These are phyloP conservation scores for Telmatherina bonti DNA, from an alignment of 2,797 vertebrate genomes.

Conservation along the genomic window DNA sequence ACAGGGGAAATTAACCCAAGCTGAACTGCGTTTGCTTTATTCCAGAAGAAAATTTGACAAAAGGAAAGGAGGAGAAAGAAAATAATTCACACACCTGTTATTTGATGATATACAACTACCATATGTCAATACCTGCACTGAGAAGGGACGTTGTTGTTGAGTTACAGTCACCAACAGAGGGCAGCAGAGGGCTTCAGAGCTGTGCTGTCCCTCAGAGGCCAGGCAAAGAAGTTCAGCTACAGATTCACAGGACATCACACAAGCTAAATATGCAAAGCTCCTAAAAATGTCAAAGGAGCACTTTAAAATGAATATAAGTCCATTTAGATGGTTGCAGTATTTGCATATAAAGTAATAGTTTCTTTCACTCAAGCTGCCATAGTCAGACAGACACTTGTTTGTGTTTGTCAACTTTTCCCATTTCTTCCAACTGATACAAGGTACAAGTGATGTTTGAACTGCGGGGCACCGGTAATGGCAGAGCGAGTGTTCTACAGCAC, in stretches of 20 bases:
- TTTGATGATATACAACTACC: slow-evolving; percentile 73
- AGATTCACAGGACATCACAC: slow-evolving; percentile 5
- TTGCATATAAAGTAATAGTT: slow-evolving; percentile 20
- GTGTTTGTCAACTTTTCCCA: slow-evolving; percentile 70
- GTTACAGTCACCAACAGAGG: slow-evolving; percentile 74
- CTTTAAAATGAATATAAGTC: slow-evolving; percentile 1
- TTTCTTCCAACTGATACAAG: slow-evolving; percentile 58
- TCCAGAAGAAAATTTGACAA: slow-evolving; percentile 65
- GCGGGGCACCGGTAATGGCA: slow-evolving; percentile 76
- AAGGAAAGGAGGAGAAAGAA: slow-evolving; percentile 45
- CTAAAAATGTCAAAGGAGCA: slow-evolving; percentile 37
- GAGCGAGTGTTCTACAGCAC: slow-evolving; percentile 75
- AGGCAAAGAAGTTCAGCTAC: slow-evolving; percentile 25
- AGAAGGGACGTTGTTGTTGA: slow-evolving; percentile 13
- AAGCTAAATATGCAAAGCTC: slow-evolving; percentile 33
- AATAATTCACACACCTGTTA: slow-evolving; percentile 74
- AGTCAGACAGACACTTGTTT: slow-evolving; percentile 54
- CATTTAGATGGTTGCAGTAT: slow-evolving; percentile 15
- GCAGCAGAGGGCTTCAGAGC: slow-evolving; percentile 82
- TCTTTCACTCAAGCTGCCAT: slow-evolving; percentile 28
- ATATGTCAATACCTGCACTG: slow-evolving; percentile 62
- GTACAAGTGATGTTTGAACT: slow-evolving; percentile 74
- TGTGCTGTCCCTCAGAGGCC: slow-evolving; percentile 18
- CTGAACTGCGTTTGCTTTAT: slow-evolving; percentile 55
- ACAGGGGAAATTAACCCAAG: slow-evolving; percentile 80